A percentile compares a stretch with the other conserved stretches of the same genome.
These are phyloP conservation scores for Drosophila neotestacea DNA, from an alignment of 2,888 invertebrate species.

Conservation along the genomic window DNA sequence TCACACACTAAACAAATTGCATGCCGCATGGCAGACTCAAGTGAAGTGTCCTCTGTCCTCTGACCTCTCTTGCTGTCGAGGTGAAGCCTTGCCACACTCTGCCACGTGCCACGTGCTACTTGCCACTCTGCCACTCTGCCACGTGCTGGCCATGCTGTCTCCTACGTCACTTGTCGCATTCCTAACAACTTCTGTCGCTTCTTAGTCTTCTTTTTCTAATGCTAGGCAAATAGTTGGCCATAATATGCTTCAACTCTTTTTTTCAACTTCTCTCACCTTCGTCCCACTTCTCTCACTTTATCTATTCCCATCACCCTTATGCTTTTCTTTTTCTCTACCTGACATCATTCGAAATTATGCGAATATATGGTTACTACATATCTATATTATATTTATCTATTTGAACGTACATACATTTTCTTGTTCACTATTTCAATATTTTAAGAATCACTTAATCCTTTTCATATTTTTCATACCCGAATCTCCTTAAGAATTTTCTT, in stretches of 20 bases:
- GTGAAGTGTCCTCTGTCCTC: conserved; percentile 39
- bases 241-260: conserved; percentile 38
- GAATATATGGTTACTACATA: not conserved
- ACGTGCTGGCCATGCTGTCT: conserved; percentile 21
- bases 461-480: too few species aligned
- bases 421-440: too few species aligned
- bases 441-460: too few species aligned
- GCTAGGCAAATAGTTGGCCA: conserved; percentile 33
- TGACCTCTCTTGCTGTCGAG: not conserved
- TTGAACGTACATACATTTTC: too few species aligned
- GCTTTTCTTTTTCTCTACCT: not conserved
- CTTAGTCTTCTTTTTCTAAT: conserved; percentile 7
- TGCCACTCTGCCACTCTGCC: conserved; percentile 33
- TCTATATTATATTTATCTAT: too few species aligned
- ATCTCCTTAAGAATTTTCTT: too few species aligned
- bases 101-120: conserved; percentile 44
- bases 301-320: not conserved
- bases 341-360: not conserved
- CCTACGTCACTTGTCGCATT: conserved; percentile 47
- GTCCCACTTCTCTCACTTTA: not conserved
- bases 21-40: conserved; percentile 44
- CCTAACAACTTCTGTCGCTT: conserved; percentile 31
- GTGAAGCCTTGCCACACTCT: conserved; percentile 8
- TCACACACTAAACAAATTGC: conserved; percentile 80
- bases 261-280: not conserved